These are phyloP conservation scores for Aptenodytes forsteri DNA, from an alignment of 2,113 vertebrate species.

Conservation along the genomic window DNA sequence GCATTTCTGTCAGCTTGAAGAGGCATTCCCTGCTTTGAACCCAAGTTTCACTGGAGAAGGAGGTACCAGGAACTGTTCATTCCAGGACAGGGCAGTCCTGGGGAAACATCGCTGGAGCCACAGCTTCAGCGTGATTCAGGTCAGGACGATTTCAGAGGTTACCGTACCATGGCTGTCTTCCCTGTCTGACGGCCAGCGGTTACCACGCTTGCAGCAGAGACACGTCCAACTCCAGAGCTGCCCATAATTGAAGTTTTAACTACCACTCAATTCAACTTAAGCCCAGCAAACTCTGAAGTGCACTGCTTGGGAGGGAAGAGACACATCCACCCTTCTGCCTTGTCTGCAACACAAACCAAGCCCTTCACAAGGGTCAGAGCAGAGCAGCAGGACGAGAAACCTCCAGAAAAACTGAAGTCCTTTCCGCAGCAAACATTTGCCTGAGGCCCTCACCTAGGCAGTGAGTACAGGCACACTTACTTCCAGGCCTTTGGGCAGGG, in stretches of 20 bases:
- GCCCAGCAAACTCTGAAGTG: neutral
- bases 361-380: neutral
- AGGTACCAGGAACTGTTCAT: slow-evolving; percentile 37
- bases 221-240: neutral
- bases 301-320: neutral
- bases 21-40: neutral
- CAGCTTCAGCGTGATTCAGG: neutral
- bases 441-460: neutral
- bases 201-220: slow-evolving; percentile 2
- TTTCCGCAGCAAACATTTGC: neutral
- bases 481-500: neutral
- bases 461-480: neutral
- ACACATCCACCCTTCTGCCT: neutral
- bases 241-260: slow-evolving; percentile 37
- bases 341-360: neutral
- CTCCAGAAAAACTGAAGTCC: neutral
- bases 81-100: slow-evolving; percentile 23
- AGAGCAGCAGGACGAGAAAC: neutral
- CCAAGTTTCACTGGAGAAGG: neutral
- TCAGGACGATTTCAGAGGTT: slow-evolving; percentile 37
- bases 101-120: neutral
- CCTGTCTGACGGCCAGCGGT: neutral
- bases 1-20: neutral
- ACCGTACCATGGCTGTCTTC: neutral
- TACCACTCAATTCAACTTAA: neutral